These are phyloP conservation scores for Caracal caracal DNA, from an alignment of 2,113 vertebrate genomes.

Conservation along the genomic window DNA sequence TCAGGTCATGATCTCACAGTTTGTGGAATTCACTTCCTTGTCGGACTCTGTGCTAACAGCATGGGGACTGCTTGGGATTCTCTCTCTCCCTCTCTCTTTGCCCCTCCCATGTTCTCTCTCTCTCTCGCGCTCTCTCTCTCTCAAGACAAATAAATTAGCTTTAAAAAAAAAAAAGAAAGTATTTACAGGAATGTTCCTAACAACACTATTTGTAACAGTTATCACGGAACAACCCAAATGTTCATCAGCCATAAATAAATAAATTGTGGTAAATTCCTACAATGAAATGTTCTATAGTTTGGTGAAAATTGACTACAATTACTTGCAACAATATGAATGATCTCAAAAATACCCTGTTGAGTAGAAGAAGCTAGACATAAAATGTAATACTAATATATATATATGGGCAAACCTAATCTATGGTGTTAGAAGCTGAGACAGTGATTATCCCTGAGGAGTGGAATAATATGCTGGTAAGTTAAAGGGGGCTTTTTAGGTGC, in stretches of 20 bases:
- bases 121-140: background rate
- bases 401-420: background rate
- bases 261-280: background rate
- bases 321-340: background rate
- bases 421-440: background rate
- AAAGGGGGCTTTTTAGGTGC: background rate
- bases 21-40: background rate
- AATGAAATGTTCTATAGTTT: background rate
- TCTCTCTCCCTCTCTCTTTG: background rate
- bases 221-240: background rate
- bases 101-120: background rate
- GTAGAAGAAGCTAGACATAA: background rate
- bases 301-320: background rate
- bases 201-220: background rate
- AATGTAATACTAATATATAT: background rate
- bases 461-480: background rate
- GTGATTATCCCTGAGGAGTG: background rate
- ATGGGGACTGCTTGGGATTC: no score
- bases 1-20: background rate
- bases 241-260: background rate
- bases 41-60: background rate
- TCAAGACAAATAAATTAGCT: background rate
- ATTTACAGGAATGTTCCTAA: background rate
- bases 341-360: background rate
- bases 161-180: background rate